Base-by-base conservation (phyloP, 2,797 vertebrate genomes). In the Agapornis canus region DNA sequence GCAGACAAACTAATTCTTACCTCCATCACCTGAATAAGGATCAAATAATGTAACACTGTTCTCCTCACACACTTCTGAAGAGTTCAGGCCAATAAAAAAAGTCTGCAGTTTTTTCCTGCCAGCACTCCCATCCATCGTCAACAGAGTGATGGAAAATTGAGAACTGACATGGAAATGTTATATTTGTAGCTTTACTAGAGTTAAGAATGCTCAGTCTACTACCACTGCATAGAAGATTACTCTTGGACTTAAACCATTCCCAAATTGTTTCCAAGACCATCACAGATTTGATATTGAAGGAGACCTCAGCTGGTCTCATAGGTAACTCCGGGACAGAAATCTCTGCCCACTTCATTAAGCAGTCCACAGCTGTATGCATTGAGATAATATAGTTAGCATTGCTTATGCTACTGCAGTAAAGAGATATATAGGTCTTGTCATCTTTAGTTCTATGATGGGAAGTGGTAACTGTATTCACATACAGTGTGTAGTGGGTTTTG, bases 391-490 rank as follows among this genome's bases (percentile, higher is more conserved):
- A 78, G 14, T 37, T 26, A 51, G 52, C 6, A 27, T 8, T 59
- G 68, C 19, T 80, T 26, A 31, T 12, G 19, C n/a, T 59, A 13
- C 35, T 25, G 26, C 0, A 5, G 68, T 35, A 66, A 66, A 87
- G 73, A 49, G 10, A 45, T 35, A 16, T 0, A 0, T 0, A 49
- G 29, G 25, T 40, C 18, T 2, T 32, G 18, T 5, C 2, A 2
- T n/a, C 60, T 84, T 26, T 39, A 23, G 10, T 52, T 72, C 56
- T 66, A 2, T 23, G 27, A 63, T 2, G 8, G 32, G 39, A 73
- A 63, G 16, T 13, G 15, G 31, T 37, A 73, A 59, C 13, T 47
- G n/a, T 5, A 47, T 54, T 78, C 39, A 49, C 0, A 0, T 21
- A 59, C 6, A 72, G 54, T 2, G 8, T 25, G 37, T 1, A 48